Base-by-base conservation (phyloP, 2,113 vertebrate genomes). In the Notechis scutatus region DNA sequence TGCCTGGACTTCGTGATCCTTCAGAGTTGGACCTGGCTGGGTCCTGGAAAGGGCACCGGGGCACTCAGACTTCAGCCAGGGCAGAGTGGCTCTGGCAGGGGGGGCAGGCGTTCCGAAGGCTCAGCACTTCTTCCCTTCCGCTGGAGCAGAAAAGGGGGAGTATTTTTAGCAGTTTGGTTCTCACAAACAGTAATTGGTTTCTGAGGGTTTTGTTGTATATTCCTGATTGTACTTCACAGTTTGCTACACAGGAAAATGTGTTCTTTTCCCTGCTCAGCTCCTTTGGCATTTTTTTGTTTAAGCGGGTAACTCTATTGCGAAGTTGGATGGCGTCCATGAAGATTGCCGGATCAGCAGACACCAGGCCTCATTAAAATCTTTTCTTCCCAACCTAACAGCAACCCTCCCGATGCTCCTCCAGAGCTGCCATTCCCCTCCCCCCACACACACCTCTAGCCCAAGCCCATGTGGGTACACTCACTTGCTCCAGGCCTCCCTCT, bases 171-270 rank as follows among this genome's bases (percentile, higher is more conserved):
- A 3, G 0, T 7, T 57, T 0, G 18, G 69, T 94, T 94, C 93
- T 59, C 1, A 2, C 2, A 11, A 89, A 69, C 93, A 15, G 59
- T 90, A 88, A 92, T 94, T 96, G 91, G 90, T 95, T 96, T 95
- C 91, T 0, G 0, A 94, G 93, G 89, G 86, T 23, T 55, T 97
- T 81, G 52, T n/a, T 94, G 85, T 4, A 0, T 57, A 92, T 54
- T 94, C 85, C 91, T 0, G 7, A 91, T 24, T 4, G 10, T 9
- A 0, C 45, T 92, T 92, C 85, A 10, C 56, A 0, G 0, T 91
- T 85, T 94, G 91, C 94, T 85, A 11, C 50, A 0, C 0, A 6
- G n/a, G 81, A 57, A 93, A 93, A 45, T 0, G 6, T 0, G 8
- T 0, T 1, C 61, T 69, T 15, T 86, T 88, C 87, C 42, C 81